Evolutionary conservation across 2,797 vertebrate genomes (phyloP), one percentile per base, ranked within the genome.

Genomic region (Pelobates cultripes): DNA sequence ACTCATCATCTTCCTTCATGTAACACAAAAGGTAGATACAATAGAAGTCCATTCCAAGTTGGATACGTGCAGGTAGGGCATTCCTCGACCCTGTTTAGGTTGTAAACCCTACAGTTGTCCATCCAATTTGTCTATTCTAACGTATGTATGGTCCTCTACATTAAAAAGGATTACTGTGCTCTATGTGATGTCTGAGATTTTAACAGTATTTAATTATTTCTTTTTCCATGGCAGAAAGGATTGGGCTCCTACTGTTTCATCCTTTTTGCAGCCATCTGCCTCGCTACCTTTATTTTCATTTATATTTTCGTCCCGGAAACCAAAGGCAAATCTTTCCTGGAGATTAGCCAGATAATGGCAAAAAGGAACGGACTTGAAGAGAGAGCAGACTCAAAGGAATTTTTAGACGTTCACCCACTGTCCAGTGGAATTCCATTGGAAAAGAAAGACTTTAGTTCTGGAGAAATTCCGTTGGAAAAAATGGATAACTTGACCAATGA

Each of bases 251-350:
- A 93, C 90, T 93, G 95, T 87, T 99, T 99, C 86, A 92, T 98
- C 74, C 85, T 98, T 75, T 99, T 99, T 70, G 90, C 90, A 0
- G 75, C 85, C n/a, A 83, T 99, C 86, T 99, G 97, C 79, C 82
- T 98, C 0, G 75, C 86, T 77, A 95, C 95, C 0, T 72, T 96
- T 43, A 0, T 95, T 80, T 99, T 97, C 90, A 92, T 94, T 88
- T 96, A 92, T 91, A 2, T 97, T 7, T 17, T 97, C 9, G 89
- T 99, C 73, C 97, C 97, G 0, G 98, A 99, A 87, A 99, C 98
- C 5, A 98, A 99, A 90, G 93, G 88, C 75, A 97, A 95, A 89
- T 97, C 96, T 0, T 97, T 99, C 86, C 86, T 97, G 85, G 97
- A 98, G 88, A 94, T 97, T 89, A 95, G 95, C 86, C 94, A 89